Evolutionary conservation across 2,797 vertebrate species (phyloP), one percentile per base, ranked within the genome.

Genomic region (Cossypha caffra): DNA sequence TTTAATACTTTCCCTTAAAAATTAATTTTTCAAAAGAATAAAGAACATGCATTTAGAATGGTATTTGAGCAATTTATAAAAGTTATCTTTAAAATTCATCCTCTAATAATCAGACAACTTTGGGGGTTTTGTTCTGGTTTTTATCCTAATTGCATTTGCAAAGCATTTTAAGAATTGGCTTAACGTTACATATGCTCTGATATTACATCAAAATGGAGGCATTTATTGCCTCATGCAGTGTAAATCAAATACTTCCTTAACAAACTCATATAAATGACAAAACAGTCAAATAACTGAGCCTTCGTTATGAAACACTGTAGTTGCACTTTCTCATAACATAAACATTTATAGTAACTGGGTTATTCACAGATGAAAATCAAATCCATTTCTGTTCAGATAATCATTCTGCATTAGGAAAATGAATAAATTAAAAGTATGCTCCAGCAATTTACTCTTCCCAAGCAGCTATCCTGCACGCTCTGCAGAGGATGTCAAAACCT

Each of bases 401-500:
- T 97, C 97, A 94, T 96, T 97, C 92, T 94, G 74, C 90, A 93
- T 97, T 97, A 97, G 91, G 80, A 95, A 95, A 97, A 96, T 73
- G 96, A 97, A 97, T 98, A 98, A 97, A 98, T 98, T 98, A 98
- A 98, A 98, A 98, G 84, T 89, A 75, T 81, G 96, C 95, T 97
- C 93, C 94, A 95, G 96, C 90, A 98, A 97, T 98, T 97, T 95
- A 93, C 94, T 97, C 95, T 92, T 97, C 93, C 92, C 93, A 96
- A 97, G 95, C 97, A 97, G 95, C 97, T 96, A 97, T 97, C 97
- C 97, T 97, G 97, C 96, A 96, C 93, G 96, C 97, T 97, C 90
- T 72, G 87, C 90, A 92, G 96, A 96, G 97, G 97, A 98, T 98
- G 98, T 98, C 97, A 98, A 98, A 98, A 98, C 98, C 97, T 97